Base-by-base conservation (phyloP, 2,113 vertebrate species). In the Myotis lucifugus region DNA sequence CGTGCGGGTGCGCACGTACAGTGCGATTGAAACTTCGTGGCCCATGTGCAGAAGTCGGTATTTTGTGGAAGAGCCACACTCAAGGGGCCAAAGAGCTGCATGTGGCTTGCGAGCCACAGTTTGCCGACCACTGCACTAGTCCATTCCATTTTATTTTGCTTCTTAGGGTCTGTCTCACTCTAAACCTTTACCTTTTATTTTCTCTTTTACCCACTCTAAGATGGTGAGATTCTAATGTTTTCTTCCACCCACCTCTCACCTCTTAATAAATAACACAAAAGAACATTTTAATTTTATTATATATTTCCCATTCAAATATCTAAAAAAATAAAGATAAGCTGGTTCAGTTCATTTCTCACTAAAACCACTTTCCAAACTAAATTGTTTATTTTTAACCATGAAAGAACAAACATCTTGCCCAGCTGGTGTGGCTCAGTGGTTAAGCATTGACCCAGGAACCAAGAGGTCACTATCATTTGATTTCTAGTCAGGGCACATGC, bases 331-430 rank as follows among this genome's bases (percentile, higher is more conserved):
- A 32, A 90, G 46, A 66, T 17, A n/a, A 88, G 34, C 37, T 67
- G 77, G n/a, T 32, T 92, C 17, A 52, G 34, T 32, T 77, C 37
- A 15, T 48, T 91, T 89, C 32, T 88, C 67, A 91, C 23, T 85
- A 88, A 88, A 88, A 72, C 50, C 21, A 89, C 25, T 61, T 96
- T 72, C 29, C 56, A 81, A 88, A 88, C 19, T 85, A 46, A 88
- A 69, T 17, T 81, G 48, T 6, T 67, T 69, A 25, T 83, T 15
- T 93, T 59, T 85, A 42, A 46, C 46, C 13, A 92, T 61, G 11
- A 27, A 27, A 61, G 59, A 27, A 27, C 25, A 61, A 61, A 61
- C 59, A 61, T 61, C 59, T 61, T 27, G 59, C 25, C 59, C 59
- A 61, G 59, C 59, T 10, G 23, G 59, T 25, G 59, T 61, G 9